Conservation (phyloP, 2,888 invertebrate species). For the Idaea straminata region DNA sequence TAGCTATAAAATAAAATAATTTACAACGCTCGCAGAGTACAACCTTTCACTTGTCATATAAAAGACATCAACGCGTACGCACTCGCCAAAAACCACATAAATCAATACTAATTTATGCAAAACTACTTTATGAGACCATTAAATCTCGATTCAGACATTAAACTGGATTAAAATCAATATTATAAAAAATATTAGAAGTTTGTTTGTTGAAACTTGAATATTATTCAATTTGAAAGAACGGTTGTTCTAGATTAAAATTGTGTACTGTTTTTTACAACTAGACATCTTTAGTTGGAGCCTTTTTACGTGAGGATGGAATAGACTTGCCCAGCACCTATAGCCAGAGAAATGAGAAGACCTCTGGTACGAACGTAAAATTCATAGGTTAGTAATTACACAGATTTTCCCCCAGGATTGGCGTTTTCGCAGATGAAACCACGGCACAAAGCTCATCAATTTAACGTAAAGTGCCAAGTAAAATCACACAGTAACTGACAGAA, state of each 20-base stretch:
- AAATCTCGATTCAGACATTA: background rate
- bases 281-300: no score
- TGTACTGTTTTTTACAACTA: no score
- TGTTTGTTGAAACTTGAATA: no score
- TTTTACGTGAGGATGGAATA: no score
- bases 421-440: no score
- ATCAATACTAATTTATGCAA: background rate
- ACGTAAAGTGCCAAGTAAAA: background rate
- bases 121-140: background rate
- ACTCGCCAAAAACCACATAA: background rate
- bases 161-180: background rate
- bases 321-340: no score
- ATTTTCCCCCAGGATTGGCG: background rate
- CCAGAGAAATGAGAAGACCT: no score
- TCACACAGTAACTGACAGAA: background rate
- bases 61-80: background rate
- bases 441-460: no score
- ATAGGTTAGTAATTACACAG: background rate
- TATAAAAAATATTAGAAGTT: background rate
- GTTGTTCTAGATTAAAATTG: no score
- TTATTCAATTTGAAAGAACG: no score
- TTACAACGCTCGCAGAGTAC: background rate
- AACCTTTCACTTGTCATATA: background rate
- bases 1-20: background rate
- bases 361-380: background rate